A percentile compares a stretch with the other conserved stretches of the same genome.
Conservation (phyloP, 2,113 vertebrate genomes). For the Crypturellus undulatus region DNA sequence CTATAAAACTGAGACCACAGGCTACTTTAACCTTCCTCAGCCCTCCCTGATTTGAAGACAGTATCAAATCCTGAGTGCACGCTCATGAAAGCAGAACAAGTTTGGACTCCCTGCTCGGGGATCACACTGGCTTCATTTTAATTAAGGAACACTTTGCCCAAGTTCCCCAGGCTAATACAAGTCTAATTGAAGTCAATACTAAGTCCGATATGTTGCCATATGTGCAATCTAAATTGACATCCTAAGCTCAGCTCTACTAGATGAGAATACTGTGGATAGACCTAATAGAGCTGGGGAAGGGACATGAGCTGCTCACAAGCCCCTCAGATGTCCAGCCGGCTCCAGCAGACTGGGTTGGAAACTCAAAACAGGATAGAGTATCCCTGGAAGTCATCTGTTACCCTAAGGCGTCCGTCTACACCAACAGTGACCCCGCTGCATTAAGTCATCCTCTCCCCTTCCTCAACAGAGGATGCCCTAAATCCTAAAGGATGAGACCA, state of each 20-base stretch:
- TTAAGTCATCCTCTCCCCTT: not conserved
- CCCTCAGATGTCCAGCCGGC: not conserved
- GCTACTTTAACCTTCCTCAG: not conserved
- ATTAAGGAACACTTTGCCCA: conserved; percentile 40
- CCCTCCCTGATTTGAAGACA: not conserved
- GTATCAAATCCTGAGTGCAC: not conserved
- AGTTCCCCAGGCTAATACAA: conserved; percentile 9
- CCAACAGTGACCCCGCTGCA: not conserved
- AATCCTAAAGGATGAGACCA: rapidly evolving
- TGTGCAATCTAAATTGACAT: conserved; percentile 7
- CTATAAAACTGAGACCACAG: not conserved
- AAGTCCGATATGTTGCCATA: not conserved
- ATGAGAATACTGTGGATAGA: not conserved
- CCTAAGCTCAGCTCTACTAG: not conserved
- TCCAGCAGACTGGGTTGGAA: not conserved
- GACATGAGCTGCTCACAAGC: not conserved
- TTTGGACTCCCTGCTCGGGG: not conserved
- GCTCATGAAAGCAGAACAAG: conserved; percentile 13
- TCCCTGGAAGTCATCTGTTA: not conserved
- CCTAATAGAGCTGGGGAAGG: not conserved
- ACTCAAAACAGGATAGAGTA: not conserved
- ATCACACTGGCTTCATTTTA: conserved; percentile 36
- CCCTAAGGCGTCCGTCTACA: rapidly evolving
- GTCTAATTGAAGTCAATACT: conserved; percentile 49
- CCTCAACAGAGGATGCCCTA: rapidly evolving